These are phyloP conservation scores for Phaedon cochleariae DNA, from an alignment of 2,888 invertebrate genomes.

Conservation along the genomic window DNA sequence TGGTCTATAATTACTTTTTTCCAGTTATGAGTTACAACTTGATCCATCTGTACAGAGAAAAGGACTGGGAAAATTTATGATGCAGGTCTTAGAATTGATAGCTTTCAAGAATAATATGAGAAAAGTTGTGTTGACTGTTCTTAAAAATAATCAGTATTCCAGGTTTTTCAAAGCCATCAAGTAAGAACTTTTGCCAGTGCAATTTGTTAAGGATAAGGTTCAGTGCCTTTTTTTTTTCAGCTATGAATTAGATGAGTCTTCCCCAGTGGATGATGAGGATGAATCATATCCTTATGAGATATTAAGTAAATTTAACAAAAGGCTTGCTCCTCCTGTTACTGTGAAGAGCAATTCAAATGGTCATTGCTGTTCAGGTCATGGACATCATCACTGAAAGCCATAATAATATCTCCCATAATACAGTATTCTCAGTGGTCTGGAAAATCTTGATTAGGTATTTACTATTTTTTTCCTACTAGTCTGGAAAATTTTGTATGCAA, in stretches of 20 bases:
- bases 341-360: conserved; percentile 43
- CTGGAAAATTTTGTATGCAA: background rate
- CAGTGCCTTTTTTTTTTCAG: conserved; percentile 58
- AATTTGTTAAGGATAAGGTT: background rate
- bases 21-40: conserved; percentile 89
- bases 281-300: conserved; percentile 70
- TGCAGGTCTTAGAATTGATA: conserved; percentile 79
- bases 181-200: conserved; percentile 61
- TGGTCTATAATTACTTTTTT: conserved; percentile 23
- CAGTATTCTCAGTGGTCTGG: background rate
- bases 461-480: background rate
- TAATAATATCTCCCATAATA: background rate
- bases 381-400: conserved; percentile 39
- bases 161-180: conserved; percentile 81
- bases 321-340: conserved; percentile 45
- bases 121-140: conserved; percentile 83
- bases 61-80: conserved; percentile 84
- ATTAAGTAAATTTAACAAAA: conserved; percentile 66
- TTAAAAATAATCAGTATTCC: conserved; percentile 79
- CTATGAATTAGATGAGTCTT: conserved; percentile 73
- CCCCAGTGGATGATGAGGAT: conserved; percentile 68
- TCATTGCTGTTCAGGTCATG: conserved; percentile 54
- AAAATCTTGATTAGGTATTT: background rate
- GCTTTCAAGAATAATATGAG: conserved; percentile 78
- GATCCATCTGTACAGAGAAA: conserved; percentile 74